A percentile compares a stretch with the other conserved stretches of the same genome.
These are phyloP conservation scores for Sitta europaea DNA, from an alignment of 2,113 vertebrate genomes.

Conservation along the genomic window DNA sequence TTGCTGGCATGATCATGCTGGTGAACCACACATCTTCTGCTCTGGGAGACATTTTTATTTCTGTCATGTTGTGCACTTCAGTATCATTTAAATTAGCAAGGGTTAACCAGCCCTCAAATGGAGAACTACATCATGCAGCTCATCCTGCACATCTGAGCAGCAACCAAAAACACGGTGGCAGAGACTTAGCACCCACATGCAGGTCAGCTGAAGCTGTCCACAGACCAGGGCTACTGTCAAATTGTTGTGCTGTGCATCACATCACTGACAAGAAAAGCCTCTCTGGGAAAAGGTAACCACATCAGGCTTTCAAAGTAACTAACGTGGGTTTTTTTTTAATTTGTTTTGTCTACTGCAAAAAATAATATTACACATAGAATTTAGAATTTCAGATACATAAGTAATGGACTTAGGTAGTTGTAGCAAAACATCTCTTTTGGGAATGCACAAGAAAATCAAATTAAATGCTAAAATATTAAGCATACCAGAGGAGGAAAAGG, in stretches of 20 bases:
- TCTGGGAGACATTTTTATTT: not conserved
- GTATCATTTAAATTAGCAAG: not conserved
- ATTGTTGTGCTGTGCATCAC: not conserved
- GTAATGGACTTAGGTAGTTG: not conserved
- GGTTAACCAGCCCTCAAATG: not conserved
- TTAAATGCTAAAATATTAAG: not conserved
- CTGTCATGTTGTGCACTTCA: not conserved
- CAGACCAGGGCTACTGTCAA: not conserved
- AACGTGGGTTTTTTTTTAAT: accelerated
- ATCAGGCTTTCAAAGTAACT: not conserved
- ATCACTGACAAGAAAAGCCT: not conserved
- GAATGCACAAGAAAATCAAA: not conserved
- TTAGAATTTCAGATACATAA: not conserved
- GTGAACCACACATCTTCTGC: not conserved
- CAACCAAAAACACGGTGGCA: accelerated
- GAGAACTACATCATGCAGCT: not conserved
- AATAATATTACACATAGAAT: not conserved
- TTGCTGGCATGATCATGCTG: not conserved
- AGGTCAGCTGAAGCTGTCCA: not conserved
- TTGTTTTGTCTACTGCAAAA: not conserved
- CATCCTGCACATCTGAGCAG: not conserved
- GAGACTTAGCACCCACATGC: accelerated
- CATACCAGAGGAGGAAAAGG: not conserved
- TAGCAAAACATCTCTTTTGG: not conserved
- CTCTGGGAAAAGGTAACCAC: not conserved